phyloP scores from a whole-genome alignment of 2,797 vertebrate species.

The Onychomys torridus region DNA sequence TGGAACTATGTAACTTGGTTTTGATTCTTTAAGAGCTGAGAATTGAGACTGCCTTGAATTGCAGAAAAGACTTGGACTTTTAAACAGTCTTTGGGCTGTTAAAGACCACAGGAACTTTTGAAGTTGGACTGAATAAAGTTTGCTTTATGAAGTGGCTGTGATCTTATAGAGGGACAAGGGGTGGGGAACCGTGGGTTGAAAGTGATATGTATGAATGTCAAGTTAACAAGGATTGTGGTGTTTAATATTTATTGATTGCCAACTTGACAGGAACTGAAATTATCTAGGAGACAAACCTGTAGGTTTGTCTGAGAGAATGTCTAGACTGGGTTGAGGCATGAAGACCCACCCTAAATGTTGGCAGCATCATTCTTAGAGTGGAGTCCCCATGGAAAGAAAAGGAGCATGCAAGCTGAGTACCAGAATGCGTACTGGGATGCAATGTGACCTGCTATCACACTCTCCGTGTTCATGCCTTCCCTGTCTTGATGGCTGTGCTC shows the following conservation, averaged over 20 bases:
- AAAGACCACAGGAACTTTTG: too few species aligned
- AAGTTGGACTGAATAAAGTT: background rate
- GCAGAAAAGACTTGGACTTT: background rate
- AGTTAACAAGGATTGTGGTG: background rate
- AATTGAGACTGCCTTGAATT: background rate
- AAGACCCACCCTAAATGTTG: background rate
- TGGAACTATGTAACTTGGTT: background rate
- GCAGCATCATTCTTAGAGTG: background rate
- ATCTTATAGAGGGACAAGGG: background rate
- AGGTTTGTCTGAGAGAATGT: background rate
- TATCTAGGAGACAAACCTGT: background rate
- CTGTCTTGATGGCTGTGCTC: background rate
- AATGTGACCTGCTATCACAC: too few species aligned
- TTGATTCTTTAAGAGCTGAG: background rate
- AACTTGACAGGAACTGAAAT: background rate
- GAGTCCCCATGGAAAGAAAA: background rate
- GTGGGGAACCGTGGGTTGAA: too few species aligned
- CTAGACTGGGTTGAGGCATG: background rate
- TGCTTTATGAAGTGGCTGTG: background rate
- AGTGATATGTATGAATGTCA: too few species aligned
- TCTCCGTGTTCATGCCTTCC: background rate
- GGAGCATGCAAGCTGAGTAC: too few species aligned
- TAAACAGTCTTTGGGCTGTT: background rate
- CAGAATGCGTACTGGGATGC: background rate
- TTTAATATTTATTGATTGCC: background rate